These are phyloP conservation scores for Cydia pomonella DNA, from an alignment of 1,140 invertebrate species.

Conservation along the genomic window DNA sequence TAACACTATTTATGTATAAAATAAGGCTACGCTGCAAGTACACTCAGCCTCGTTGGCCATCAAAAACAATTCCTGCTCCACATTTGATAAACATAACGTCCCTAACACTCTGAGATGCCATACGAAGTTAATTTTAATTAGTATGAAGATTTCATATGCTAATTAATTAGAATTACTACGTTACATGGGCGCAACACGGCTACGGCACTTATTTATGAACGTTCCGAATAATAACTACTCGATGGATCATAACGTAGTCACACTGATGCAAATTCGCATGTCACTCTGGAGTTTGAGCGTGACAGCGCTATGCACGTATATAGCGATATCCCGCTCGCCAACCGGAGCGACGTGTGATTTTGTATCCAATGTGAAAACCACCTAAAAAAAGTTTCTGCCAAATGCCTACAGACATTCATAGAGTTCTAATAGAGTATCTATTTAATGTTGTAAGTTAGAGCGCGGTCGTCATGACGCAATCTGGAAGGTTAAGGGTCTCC, in stretches of 20 bases:
- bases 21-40: neutral
- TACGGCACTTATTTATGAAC: conserved; percentile 41
- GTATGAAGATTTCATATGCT: conserved; percentile 57
- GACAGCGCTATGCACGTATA: too few species aligned
- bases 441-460: neutral
- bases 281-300: too few species aligned
- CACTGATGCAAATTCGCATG: neutral
- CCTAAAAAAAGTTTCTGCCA: neutral
- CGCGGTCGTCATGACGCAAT: neutral
- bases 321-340: too few species aligned
- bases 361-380: too few species aligned
- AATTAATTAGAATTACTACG: conserved; percentile 54
- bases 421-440: neutral
- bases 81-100: neutral
- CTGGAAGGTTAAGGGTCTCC: too few species aligned
- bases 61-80: conserved; percentile 4
- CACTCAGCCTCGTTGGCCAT: neutral
- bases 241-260: neutral
- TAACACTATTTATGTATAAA: neutral
- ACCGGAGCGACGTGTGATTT: too few species aligned
- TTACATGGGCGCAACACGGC: conserved; percentile 53
- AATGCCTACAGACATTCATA: neutral
- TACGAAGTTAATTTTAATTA: conserved; percentile 58
- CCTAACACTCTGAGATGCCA: conserved; percentile 45
- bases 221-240: conserved; percentile 34